Base-by-base conservation (phyloP, 2,888 invertebrate species). In the Mimas tiliae region DNA sequence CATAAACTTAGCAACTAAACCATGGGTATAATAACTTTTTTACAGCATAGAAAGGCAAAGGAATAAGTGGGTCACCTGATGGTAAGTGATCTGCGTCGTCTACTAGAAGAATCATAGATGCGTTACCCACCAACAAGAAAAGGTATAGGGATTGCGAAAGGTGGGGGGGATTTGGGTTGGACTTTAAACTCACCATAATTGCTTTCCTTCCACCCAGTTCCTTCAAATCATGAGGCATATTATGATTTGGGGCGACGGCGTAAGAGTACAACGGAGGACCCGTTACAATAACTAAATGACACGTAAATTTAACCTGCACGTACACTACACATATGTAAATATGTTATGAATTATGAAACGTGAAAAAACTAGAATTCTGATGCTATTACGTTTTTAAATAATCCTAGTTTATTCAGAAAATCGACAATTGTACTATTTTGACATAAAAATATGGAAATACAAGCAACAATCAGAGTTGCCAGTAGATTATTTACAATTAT, bases 161-260 rank as follows among this genome's bases (percentile, higher is more conserved):
- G n/a, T n/a, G n/a, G n/a, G n/a, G n/a, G 27, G 27, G 27, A 27
- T 27, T 27, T 27, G 27, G 27, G 27, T 27, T n/a, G n/a, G n/a
- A n/a, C n/a, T n/a, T n/a, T 27, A 27, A 53, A 80, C 89, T 83
- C 73, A 93, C 92, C 92, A 93, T 88, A 69, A 91, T 75, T 73
- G 91, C 88, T 86, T 93, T 93, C 86, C 92, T 88, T 78, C 86
- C 90, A 73, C 88, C 90, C 80, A 89, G 75, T 65, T 90, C 89
- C 72, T 92, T 93, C 70, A 92, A 77, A 88, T 93, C 93, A 88
- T 93, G 93, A 90, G 93, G 93, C 93, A 93, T 93, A 83, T 71
- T 90, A 86, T 71, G 70, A 77, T 86, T 82, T 83, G 77, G 53
- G 63, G 69, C 65, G 73, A 70, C 69, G 72, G 66, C 69, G 62